phyloP scores from a whole-genome alignment of 1,140 invertebrate species.

The Drosophila nebulosa region DNA sequence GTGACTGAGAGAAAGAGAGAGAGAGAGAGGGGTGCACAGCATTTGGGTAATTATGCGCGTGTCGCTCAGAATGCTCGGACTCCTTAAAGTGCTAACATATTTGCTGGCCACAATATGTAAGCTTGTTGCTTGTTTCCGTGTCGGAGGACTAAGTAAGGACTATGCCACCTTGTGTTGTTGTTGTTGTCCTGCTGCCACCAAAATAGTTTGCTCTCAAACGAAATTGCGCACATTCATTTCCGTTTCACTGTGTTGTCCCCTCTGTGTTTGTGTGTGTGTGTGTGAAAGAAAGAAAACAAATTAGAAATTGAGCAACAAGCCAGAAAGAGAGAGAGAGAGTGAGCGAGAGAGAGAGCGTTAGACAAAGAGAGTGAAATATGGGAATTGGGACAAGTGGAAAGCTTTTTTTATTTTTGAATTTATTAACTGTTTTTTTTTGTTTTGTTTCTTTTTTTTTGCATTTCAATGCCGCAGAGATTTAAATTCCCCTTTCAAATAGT shows the following conservation, averaged over 20 bases:
- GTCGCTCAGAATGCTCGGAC: not conserved
- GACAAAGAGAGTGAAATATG: not conserved
- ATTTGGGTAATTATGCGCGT: not conserved
- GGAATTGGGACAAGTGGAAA: not conserved
- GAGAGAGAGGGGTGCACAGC: too few relatives aligned
- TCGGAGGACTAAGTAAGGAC: not conserved
- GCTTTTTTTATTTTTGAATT: not conserved
- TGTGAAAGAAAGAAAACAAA: not conserved
- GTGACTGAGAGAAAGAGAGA: too few relatives aligned
- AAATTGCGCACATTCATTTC: slow-evolving; percentile 70
- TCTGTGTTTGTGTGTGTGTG: slow-evolving; percentile 8
- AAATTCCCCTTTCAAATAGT: not conserved
- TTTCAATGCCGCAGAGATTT: not conserved
- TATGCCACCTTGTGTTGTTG: slow-evolving; percentile 6
- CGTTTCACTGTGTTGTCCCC: slow-evolving; percentile 35
- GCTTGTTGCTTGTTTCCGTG: slow-evolving; percentile 2
- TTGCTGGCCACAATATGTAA: not conserved
- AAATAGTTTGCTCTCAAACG: slow-evolving; percentile 38
- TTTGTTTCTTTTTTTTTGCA: not conserved
- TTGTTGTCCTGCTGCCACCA: too few relatives aligned
- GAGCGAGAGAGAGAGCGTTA: not conserved
- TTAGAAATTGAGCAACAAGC: slow-evolving; percentile 1
- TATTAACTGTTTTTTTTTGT: not conserved
- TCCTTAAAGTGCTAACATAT: not conserved
- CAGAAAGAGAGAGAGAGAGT: not conserved